Percentiles rank a stretch among this genome's conserved stretches.
Evolutionary conservation across 2,888 invertebrate genomes (phyloP).

Genomic region (Stenurella melanura): DNA sequence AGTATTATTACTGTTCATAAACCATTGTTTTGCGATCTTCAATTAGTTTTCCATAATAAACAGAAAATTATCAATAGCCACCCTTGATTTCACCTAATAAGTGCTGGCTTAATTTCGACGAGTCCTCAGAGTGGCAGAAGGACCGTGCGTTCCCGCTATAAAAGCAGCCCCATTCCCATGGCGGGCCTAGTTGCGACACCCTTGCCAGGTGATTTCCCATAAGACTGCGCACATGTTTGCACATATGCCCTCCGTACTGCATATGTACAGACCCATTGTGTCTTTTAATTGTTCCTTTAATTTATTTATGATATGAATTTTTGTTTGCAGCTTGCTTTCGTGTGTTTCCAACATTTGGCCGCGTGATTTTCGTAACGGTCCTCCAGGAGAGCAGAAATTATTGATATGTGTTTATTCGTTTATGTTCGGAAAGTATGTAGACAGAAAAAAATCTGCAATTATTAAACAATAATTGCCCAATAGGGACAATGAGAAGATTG

Average conservation of each 20-base stretch:
- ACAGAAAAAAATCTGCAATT: neutral
- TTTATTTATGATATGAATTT: slow-evolving; percentile 72
- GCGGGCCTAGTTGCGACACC: slow-evolving; percentile 54
- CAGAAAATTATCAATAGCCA: slow-evolving; percentile 34
- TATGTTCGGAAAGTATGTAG: neutral
- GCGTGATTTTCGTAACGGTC: slow-evolving; percentile 43
- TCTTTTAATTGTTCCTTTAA: slow-evolving; percentile 72
- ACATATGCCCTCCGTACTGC: slow-evolving; percentile 71
- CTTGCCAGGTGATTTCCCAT: slow-evolving; percentile 74
- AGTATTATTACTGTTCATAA: too few species aligned
- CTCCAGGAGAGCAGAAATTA: neutral
- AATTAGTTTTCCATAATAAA: neutral
- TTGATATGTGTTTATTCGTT: neutral
- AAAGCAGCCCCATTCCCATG: slow-evolving; percentile 67
- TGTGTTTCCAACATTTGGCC: slow-evolving; percentile 42
- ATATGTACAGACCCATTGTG: slow-evolving; percentile 69
- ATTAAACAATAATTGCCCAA: neutral
- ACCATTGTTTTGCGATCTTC: too few species aligned
- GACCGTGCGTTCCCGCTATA: slow-evolving; percentile 18
- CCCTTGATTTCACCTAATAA: slow-evolving; percentile 19
- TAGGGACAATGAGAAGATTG: neutral
- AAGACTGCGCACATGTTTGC: slow-evolving; percentile 74
- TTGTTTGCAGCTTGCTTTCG: slow-evolving; percentile 66
- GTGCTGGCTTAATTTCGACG: slow-evolving; percentile 12
- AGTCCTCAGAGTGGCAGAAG: slow-evolving; percentile 22